Percentiles rank a stretch among this genome's conserved stretches.
phyloP scores from a whole-genome alignment of 2,113 vertebrate genomes.

The Triplophysa siluroides region DNA sequence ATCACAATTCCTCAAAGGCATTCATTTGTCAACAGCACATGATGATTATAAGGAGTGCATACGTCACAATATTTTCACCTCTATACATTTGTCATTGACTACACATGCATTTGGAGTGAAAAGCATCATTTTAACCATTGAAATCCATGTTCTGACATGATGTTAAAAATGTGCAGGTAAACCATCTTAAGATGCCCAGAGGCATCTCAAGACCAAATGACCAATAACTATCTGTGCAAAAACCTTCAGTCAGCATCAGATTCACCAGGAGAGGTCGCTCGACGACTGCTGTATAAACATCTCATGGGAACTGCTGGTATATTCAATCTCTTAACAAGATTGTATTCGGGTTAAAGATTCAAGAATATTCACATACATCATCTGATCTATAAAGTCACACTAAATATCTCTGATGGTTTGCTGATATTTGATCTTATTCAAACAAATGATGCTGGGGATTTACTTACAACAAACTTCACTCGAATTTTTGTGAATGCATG shows the following conservation, averaged over 20 bases:
- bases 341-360: not conserved
- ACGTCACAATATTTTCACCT: not conserved
- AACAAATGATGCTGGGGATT: too few species aligned
- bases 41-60: not conserved
- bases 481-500: too few species aligned
- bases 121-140: not conserved
- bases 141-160: not conserved
- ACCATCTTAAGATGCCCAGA: not conserved
- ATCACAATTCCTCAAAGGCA: not conserved
- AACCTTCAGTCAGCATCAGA: too few species aligned
- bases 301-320: too few species aligned
- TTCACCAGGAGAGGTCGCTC: not conserved
- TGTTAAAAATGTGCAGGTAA: not conserved
- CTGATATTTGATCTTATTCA: too few species aligned
- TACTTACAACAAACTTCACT: too few species aligned
- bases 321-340: not conserved
- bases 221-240: too few species aligned
- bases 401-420: too few species aligned
- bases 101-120: not conserved
- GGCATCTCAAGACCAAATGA: too few species aligned
- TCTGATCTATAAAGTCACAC: too few species aligned
- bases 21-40: constrained; percentile 12
- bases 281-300: not conserved
- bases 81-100: not conserved
- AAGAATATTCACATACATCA: too few species aligned